phyloP scores from a whole-genome alignment of 2,113 vertebrate genomes.

The Regulus satrapa region DNA sequence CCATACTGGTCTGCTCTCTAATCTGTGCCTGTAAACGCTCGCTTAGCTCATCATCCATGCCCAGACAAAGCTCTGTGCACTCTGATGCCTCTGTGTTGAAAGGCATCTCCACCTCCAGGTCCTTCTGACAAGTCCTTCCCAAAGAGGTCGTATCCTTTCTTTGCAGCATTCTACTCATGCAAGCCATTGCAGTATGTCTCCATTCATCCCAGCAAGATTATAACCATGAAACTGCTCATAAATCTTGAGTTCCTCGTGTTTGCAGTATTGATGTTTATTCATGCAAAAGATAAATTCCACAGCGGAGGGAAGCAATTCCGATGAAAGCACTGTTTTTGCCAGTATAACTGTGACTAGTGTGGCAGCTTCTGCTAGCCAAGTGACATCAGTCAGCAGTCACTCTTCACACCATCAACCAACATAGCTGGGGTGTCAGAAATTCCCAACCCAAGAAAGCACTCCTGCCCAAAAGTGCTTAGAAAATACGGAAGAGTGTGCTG shows the following conservation, averaged over 20 bases:
- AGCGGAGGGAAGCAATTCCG: neutral
- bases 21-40: neutral
- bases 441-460: neutral
- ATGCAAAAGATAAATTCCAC: neutral
- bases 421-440: neutral
- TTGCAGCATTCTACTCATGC: neutral
- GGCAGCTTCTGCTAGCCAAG: conserved; percentile 12
- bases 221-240: neutral
- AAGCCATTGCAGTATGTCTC: neutral
- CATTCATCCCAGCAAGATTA: neutral
- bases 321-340: neutral
- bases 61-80: neutral
- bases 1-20: neutral
- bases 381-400: conserved; percentile 23
- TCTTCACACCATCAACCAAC: neutral
- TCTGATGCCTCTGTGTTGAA: neutral
- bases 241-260: neutral
- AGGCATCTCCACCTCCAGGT: neutral
- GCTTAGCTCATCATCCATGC: neutral
- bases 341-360: neutral
- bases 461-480: neutral
- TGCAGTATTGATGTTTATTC: neutral
- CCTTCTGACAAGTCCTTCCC: neutral
- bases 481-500: neutral
- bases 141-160: neutral